Base-by-base conservation (phyloP, 1,140 invertebrate species). In the Monomorium pharaonis region DNA sequence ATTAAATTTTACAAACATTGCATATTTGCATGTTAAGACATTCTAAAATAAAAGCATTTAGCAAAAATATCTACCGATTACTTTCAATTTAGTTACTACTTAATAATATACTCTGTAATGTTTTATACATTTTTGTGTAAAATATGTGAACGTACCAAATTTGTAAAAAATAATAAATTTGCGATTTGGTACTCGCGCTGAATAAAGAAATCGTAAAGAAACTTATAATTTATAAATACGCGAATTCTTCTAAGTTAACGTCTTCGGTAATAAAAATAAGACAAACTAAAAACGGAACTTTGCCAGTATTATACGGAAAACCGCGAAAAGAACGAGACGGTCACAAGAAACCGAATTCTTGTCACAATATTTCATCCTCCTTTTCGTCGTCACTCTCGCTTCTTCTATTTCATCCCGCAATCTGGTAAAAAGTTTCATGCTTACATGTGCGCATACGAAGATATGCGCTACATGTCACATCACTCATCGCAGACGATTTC, bases 231-330 rank as follows among this genome's bases (percentile, higher is more conserved):
- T 80, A 67, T n/a, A 67, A 42, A 60, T 44, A 44, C 9, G 72
- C 54, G 27, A 78, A 54, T 49, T 69, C 3, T 51, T 44, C 4
- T 12, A 51, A 30, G 2, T 37, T 51, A 51, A 21, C 27, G 27
- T 51, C 10, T 42, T 75, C 10, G 30, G 44, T 4, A n/a, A n/a
- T 51, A 76, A 80, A 80, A 80, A 80, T 62, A 63, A n/a, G 14
- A 83, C n/a, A n/a, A 74, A 74, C 27, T n/a, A 54, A 75, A 74
- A 83, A 56, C 21, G 21, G 21, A 56, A 72, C 47, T 83, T 72
- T 9, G 49, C 49, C 63, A 70, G 30, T n/a, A n/a, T n/a, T n/a
- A n/a, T n/a, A 12, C 47, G 7, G 21, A 58, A 56, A 83, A 83
- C 18, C 18, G 18, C 49, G 18, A 54, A 75, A 37, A 83, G 69